Conservation (phyloP, 2,888 invertebrate species). For the Dastarcus helophoroides region DNA sequence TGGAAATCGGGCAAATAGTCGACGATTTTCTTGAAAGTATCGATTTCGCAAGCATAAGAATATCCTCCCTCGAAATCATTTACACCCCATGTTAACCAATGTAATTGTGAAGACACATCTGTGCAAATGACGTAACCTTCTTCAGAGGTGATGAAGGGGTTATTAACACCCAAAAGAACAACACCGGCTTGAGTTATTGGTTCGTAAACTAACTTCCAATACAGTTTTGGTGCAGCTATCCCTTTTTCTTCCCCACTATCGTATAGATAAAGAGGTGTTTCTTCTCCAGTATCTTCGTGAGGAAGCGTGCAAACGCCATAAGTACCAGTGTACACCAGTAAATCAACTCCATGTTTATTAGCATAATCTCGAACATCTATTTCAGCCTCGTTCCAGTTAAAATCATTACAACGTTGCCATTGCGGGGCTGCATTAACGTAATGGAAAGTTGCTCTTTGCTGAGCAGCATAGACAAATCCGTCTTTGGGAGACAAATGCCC, state of each 20-base stretch:
- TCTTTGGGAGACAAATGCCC: slow-evolving; percentile 48
- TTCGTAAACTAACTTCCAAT: slow-evolving; percentile 50
- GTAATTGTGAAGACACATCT: slow-evolving; percentile 44
- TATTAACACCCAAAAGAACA: slow-evolving; percentile 51
- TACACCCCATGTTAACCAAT: slow-evolving; percentile 47
- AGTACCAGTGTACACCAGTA: slow-evolving; percentile 34
- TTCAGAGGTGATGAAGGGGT: slow-evolving; percentile 37
- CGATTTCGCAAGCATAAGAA: slow-evolving; percentile 50
- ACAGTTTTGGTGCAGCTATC: slow-evolving; percentile 44
- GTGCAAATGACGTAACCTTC: slow-evolving; percentile 22
- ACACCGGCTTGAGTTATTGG: slow-evolving; percentile 39
- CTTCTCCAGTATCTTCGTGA: slow-evolving; percentile 30
- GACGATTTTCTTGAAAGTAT: slow-evolving; percentile 43
- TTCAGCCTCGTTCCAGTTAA: slow-evolving; percentile 36
- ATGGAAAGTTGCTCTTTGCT: slow-evolving; percentile 45
- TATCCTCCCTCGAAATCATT: slow-evolving; percentile 43
- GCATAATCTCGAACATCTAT: slow-evolving; percentile 5
- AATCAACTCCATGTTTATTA: neutral
- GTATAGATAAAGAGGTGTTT: slow-evolving; percentile 22
- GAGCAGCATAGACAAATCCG: slow-evolving; percentile 44
- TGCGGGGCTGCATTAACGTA: slow-evolving; percentile 50
- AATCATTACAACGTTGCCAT: slow-evolving; percentile 46
- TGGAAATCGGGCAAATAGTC: slow-evolving; percentile 42
- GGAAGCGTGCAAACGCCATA: slow-evolving; percentile 45
- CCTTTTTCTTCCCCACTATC: slow-evolving; percentile 18